Conservation (phyloP, 2,888 invertebrate species). For the Tetragonisca angustula region DNA sequence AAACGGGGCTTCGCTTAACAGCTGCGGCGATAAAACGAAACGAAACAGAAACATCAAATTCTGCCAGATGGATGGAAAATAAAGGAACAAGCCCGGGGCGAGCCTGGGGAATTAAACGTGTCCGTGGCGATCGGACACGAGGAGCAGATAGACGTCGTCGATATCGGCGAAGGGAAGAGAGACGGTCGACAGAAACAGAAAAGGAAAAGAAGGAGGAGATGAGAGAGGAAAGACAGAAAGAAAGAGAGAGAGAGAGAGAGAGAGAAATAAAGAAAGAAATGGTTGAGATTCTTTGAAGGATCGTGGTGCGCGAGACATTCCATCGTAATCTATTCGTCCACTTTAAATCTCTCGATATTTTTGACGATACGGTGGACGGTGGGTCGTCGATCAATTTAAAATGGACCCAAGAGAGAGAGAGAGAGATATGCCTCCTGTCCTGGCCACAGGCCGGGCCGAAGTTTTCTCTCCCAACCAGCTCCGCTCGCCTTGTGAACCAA, state of each 20-base stretch:
- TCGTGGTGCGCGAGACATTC: constrained; percentile 55
- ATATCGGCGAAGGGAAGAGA: constrained; percentile 36
- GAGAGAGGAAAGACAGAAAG: neutral
- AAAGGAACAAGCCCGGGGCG: neutral
- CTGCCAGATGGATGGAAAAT: constrained; percentile 13
- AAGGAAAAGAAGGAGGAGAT: neutral
- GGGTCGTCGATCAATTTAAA: constrained; percentile 71
- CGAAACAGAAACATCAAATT: constrained; percentile 48
- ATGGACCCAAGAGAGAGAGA: constrained; percentile 44
- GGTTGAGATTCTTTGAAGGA: constrained; percentile 59
- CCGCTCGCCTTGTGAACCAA: constrained; percentile 53
- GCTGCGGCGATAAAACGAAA: constrained; percentile 30
- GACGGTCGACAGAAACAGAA: neutral
- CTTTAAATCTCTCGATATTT: constrained; percentile 67
- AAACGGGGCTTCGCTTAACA: constrained; percentile 23
- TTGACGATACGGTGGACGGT: constrained; percentile 63
- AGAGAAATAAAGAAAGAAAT: constrained; percentile 42
- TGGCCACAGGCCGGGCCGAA: neutral
- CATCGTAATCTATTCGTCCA: constrained; percentile 65
- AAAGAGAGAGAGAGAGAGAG: neutral
- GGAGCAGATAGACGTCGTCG: constrained; percentile 47
- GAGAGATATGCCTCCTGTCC: constrained; percentile 28
- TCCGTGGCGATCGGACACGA: constrained; percentile 51
- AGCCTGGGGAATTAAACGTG: constrained; percentile 45
- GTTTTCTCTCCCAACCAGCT: constrained; percentile 16